Conservation (phyloP, 2,797 vertebrate genomes). For the Carcharodon carcharias region DNA sequence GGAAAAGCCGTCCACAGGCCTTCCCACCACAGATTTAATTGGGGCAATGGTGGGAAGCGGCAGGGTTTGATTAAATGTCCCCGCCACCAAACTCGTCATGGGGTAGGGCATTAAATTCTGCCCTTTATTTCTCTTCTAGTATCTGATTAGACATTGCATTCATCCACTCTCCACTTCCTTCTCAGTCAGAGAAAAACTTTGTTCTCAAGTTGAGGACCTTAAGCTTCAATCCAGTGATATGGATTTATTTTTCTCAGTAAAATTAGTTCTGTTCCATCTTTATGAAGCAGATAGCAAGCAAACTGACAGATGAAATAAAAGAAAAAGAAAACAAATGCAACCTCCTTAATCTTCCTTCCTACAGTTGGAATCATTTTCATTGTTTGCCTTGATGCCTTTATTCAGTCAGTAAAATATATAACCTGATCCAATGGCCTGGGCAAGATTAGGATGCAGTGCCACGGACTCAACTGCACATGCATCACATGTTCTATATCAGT, state of each 20-base stretch:
- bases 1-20: too few species aligned
- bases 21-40: too few species aligned
- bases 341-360: not conserved
- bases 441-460: not conserved
- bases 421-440: not conserved
- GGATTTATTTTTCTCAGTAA: not conserved
- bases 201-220: not conserved
- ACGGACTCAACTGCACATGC: not conserved
- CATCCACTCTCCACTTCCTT: not conserved
- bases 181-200: not conserved
- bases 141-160: not conserved
- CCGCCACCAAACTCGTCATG: too few species aligned
- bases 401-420: not conserved
- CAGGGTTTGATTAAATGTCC: too few species aligned
- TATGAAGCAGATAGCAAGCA: not conserved
- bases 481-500: not conserved
- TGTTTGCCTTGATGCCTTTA: not conserved
- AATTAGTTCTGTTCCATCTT: not conserved
- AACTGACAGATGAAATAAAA: not conserved
- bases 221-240: not conserved
- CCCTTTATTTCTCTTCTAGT: too few species aligned
- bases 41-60: too few species aligned
- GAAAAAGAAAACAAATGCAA: not conserved
- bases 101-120: too few species aligned
- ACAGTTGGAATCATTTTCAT: not conserved